Conservation (phyloP, 2,113 vertebrate genomes). For the Salminus brasiliensis region DNA sequence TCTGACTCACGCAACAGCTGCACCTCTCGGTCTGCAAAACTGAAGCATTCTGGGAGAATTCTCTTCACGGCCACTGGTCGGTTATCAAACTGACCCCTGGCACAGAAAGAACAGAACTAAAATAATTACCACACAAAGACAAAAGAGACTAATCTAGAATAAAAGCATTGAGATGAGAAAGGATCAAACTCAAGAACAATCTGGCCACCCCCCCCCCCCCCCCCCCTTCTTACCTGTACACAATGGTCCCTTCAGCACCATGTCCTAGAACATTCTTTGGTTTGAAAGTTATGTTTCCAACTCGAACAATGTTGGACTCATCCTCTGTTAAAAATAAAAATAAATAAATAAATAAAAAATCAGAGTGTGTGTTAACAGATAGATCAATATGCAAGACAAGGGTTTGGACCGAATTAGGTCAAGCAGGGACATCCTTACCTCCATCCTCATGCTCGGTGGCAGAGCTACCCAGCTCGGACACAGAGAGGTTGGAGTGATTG, state of each 20-base stretch:
- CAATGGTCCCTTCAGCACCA: conserved; percentile 96
- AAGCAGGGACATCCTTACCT: too few species aligned
- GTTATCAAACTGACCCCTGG: conserved; percentile 93
- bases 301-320: conserved; percentile 78
- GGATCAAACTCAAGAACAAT: background rate
- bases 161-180: background rate
- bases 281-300: conserved; percentile 93
- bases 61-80: conserved; percentile 92
- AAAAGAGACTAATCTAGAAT: background rate
- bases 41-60: conserved; percentile 97
- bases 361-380: background rate
- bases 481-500: conserved; percentile 87
- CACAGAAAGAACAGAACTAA: background rate
- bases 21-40: conserved; percentile 95
- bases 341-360: background rate
- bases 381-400: too few species aligned
- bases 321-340: conserved; percentile 74
- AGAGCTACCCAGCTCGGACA: conserved; percentile 78
- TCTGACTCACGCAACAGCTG: conserved; percentile 93
- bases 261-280: conserved; percentile 92
- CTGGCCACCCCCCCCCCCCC: background rate
- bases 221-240: conserved; percentile 92
- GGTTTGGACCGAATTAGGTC: too few species aligned
- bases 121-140: background rate
- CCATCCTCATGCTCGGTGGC: conserved; percentile 86